phyloP scores from a whole-genome alignment of 2,888 invertebrate genomes.

The Perizoma affinitatum region DNA sequence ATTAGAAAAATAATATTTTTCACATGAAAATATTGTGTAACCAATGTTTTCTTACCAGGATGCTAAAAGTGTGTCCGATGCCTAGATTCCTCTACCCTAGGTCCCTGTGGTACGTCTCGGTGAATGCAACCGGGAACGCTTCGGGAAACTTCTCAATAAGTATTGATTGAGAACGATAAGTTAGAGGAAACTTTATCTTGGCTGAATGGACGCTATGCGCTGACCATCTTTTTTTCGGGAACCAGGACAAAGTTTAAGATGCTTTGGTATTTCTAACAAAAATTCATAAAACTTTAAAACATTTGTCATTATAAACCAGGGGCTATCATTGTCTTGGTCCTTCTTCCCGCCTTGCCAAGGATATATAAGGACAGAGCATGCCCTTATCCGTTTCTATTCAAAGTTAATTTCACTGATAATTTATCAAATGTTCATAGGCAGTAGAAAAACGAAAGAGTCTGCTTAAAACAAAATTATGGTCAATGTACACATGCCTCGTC shows the following conservation, averaged over 20 bases:
- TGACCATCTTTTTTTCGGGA: slow-evolving; percentile 24
- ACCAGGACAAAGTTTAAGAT: not conserved
- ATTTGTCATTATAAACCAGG: too few species aligned
- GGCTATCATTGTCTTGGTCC: too few species aligned
- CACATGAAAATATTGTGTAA: too few species aligned
- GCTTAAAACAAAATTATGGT: slow-evolving; percentile 4
- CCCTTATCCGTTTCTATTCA: too few species aligned
- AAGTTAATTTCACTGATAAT: not conserved
- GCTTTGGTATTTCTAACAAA: too few species aligned
- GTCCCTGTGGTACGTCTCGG: slow-evolving; percentile 33
- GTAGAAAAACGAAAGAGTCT: not conserved
- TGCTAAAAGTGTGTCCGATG: not conserved
- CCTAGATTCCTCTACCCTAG: slow-evolving; percentile 2
- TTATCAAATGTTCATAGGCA: not conserved
- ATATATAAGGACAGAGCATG: too few species aligned
- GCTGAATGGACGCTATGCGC: slow-evolving; percentile 19
- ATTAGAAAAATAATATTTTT: too few species aligned
- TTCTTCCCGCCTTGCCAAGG: too few species aligned
- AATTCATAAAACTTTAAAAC: too few species aligned
- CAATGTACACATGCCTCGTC: slow-evolving; percentile 13
- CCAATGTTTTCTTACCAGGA: too few species aligned
- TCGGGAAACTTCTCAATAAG: slow-evolving; percentile 35
- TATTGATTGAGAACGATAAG: slow-evolving; percentile 41
- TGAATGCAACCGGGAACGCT: slow-evolving; percentile 34
- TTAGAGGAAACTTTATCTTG: slow-evolving; percentile 34